A percentile compares a stretch with the other conserved stretches of the same genome.
These are phyloP conservation scores for Cnemophilus loriae DNA, from an alignment of 2,113 vertebrate species.

Conservation along the genomic window DNA sequence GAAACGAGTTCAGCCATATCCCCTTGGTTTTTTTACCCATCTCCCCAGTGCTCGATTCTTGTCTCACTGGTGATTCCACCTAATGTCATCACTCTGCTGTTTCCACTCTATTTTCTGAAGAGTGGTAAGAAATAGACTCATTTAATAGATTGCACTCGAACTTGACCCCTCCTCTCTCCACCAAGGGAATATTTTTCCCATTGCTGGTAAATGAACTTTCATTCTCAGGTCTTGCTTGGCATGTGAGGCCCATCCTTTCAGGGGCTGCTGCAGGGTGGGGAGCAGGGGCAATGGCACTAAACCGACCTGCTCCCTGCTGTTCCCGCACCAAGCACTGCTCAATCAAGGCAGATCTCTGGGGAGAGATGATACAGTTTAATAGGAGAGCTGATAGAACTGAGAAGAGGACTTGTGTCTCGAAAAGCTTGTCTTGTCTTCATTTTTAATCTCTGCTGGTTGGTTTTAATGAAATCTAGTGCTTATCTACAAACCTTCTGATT, in stretches of 20 bases:
- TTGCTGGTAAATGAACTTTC: neutral
- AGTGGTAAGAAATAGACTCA: neutral
- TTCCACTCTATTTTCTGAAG: neutral
- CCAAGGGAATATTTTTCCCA: neutral
- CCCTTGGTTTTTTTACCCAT: neutral
- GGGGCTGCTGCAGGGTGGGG: neutral
- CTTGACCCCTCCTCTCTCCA: neutral
- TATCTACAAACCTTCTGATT: neutral
- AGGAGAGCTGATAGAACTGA: neutral
- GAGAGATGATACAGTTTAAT: neutral
- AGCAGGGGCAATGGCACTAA: neutral
- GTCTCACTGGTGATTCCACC: neutral
- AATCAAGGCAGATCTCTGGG: neutral
- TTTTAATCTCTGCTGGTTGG: neutral
- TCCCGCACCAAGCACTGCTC: rapidly evolving
- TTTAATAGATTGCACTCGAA: neutral
- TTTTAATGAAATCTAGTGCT: neutral
- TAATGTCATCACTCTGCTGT: neutral
- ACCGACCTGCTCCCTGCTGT: neutral
- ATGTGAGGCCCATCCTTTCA: neutral
- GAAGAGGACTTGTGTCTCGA: neutral
- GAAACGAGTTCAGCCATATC: neutral
- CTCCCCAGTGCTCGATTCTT: neutral
- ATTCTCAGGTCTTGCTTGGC: neutral
- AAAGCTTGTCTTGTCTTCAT: neutral